Percentiles rank a stretch among this genome's conserved stretches.
Evolutionary conservation across 1,140 invertebrate species (phyloP).

Genomic region (Ylistrum balloti): DNA sequence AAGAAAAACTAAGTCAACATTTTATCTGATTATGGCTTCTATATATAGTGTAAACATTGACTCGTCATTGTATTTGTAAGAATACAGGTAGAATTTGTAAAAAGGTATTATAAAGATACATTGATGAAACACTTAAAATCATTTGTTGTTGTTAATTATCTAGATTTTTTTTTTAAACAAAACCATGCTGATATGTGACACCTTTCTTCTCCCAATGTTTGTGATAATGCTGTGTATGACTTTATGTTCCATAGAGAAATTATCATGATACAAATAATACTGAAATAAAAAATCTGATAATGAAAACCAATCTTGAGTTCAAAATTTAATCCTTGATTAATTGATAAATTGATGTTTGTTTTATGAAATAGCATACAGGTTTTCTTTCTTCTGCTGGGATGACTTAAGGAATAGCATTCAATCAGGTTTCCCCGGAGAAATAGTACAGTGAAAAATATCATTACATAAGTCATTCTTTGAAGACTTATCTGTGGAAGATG

Average conservation of each 20-base stretch:
- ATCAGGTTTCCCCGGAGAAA: no score
- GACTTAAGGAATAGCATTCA: no score
- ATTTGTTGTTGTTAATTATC: constrained; percentile 13
- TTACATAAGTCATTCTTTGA: no score
- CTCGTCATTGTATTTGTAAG: background rate
- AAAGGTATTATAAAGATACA: background rate
- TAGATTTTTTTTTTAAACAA: background rate
- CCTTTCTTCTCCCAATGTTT: constrained; percentile 17
- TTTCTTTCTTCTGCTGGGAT: no score
- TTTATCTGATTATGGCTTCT: background rate
- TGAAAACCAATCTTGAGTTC: background rate
- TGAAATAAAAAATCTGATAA: constrained; percentile 17
- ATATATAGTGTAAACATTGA: background rate
- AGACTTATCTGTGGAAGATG: no score
- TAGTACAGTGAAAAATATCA: no score
- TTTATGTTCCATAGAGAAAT: constrained; percentile 20
- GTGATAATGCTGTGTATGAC: constrained; percentile 33
- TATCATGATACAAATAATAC: constrained; percentile 40
- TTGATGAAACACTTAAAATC: background rate
- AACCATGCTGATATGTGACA: background rate
- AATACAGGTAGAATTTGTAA: constrained; percentile 22
- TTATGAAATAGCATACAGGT: no score
- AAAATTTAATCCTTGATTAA: background rate
- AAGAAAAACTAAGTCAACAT: background rate
- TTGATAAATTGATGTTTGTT: no score